A percentile compares a stretch with the other conserved stretches of the same genome.
These are phyloP conservation scores for Diadumene lineata DNA, from an alignment of 92 coral and sea anemone genomes.

Conservation along the genomic window DNA sequence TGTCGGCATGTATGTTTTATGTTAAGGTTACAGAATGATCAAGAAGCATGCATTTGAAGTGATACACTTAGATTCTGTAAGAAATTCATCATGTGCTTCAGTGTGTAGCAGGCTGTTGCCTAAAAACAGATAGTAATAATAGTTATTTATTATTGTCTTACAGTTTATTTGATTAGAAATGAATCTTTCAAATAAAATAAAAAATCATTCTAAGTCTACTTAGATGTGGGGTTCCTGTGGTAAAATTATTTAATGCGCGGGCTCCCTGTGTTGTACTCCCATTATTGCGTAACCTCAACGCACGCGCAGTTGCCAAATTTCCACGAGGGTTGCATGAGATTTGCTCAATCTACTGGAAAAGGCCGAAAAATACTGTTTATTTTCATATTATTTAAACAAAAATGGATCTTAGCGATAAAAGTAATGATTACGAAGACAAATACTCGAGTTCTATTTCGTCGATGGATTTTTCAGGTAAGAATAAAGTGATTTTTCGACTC, in stretches of 20 bases:
- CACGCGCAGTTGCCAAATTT: neutral
- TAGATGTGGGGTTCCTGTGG: neutral
- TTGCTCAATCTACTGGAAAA: neutral
- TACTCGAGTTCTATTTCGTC: slow-evolving; percentile 12
- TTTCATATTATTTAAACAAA: neutral
- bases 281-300: slow-evolving; percentile 29
- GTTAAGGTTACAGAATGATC: too few species aligned
- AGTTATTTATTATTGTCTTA: too few species aligned
- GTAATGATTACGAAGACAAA: slow-evolving; percentile 8
- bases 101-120: too few species aligned
- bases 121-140: too few species aligned
- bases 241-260: neutral
- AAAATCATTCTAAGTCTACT: too few species aligned
- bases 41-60: too few species aligned
- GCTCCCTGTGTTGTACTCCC: slow-evolving; percentile 19
- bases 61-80: too few species aligned
- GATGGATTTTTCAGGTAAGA: slow-evolving; percentile 32
- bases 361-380: neutral
- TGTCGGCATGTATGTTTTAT: too few species aligned
- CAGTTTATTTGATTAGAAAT: too few species aligned
- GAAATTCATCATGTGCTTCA: too few species aligned
- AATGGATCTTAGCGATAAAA: slow-evolving; percentile 42
- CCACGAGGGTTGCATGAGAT: slow-evolving; percentile 27
- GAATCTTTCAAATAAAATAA: too few species aligned
- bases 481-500: neutral